These are phyloP conservation scores for Brachionus calyciflorus DNA, from an alignment of 1,140 invertebrate genomes.

Conservation along the genomic window DNA sequence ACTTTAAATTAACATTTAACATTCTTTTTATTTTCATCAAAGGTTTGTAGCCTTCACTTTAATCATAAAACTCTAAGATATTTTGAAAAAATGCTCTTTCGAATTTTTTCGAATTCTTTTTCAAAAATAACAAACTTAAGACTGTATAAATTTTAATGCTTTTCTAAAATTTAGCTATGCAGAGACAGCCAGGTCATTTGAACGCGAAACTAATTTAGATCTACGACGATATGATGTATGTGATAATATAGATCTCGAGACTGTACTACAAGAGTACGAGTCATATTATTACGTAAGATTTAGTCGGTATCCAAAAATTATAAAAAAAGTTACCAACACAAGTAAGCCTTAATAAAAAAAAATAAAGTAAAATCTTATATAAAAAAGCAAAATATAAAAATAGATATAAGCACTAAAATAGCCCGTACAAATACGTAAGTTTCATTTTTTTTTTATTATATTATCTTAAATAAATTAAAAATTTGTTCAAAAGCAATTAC, in stretches of 20 bases:
- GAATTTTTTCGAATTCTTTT: too few species aligned
- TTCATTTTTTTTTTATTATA: not conserved
- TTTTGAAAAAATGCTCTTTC: too few species aligned
- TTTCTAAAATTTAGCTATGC: constrained; percentile 60
- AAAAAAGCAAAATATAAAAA: not conserved
- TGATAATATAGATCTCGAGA: constrained; percentile 83
- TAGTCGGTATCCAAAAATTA: constrained; percentile 77
- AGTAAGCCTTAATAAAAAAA: constrained; percentile 52
- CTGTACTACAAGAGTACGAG: constrained; percentile 80
- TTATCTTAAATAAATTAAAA: too few species aligned
- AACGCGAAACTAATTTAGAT: constrained; percentile 69
- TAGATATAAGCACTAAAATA: constrained; percentile 43
- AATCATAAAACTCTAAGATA: too few species aligned
- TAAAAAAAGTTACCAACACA: constrained; percentile 63
- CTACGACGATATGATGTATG: constrained; percentile 72
- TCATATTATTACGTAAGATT: constrained; percentile 80
- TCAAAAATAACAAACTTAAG: too few species aligned
- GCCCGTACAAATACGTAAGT: not conserved
- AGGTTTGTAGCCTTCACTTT: too few species aligned
- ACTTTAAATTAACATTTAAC: too few species aligned
- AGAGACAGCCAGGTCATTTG: constrained; percentile 66
- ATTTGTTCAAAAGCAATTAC: not conserved
- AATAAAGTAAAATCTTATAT: not conserved
- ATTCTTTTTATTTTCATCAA: too few species aligned
- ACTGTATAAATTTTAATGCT: too few species aligned